phyloP scores from a whole-genome alignment of 2,113 vertebrate species.

The Danionella cerebrum region DNA sequence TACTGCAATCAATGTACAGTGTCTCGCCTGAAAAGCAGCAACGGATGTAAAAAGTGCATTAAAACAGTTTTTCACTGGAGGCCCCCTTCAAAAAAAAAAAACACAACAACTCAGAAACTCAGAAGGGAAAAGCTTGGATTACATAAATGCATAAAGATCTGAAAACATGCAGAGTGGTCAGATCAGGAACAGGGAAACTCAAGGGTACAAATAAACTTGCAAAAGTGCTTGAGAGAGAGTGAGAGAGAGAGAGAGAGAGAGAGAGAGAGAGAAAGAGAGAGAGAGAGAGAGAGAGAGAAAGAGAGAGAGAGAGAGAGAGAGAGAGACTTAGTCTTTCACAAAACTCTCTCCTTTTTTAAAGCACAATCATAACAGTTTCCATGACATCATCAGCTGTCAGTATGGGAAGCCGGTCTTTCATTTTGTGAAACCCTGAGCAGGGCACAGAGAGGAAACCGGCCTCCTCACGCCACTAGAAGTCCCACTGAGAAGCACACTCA shows the following conservation, averaged over 20 bases:
- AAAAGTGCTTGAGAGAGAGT: no score
- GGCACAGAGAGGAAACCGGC: conserved; percentile 41
- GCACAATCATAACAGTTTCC: conserved; percentile 58
- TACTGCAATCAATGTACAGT: conserved; percentile 25
- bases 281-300: no score
- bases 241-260: no score
- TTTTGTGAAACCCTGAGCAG: conserved; percentile 57
- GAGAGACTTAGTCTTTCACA: no score
- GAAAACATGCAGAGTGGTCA: not conserved
- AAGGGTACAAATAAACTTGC: no score
- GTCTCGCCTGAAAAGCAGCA: conserved; percentile 15
- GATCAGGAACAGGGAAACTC: no score
- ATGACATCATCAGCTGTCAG: conserved; percentile 65
- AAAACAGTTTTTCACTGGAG: not conserved
- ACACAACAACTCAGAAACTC: not conserved
- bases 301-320: no score
- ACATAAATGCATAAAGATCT: conserved; percentile 34
- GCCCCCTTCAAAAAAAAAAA: not conserved
- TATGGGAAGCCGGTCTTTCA: conserved; percentile 52
- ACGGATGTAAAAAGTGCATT: conserved; percentile 25
- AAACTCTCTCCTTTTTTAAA: conserved; percentile 55
- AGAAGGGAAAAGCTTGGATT: conserved; percentile 25
- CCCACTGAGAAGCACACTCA: conserved; percentile 21
- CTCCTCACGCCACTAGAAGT: conserved; percentile 27
- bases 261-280: no score